Base-by-base conservation (phyloP, 2,888 invertebrate genomes). In the Vesta saturnalis region DNA sequence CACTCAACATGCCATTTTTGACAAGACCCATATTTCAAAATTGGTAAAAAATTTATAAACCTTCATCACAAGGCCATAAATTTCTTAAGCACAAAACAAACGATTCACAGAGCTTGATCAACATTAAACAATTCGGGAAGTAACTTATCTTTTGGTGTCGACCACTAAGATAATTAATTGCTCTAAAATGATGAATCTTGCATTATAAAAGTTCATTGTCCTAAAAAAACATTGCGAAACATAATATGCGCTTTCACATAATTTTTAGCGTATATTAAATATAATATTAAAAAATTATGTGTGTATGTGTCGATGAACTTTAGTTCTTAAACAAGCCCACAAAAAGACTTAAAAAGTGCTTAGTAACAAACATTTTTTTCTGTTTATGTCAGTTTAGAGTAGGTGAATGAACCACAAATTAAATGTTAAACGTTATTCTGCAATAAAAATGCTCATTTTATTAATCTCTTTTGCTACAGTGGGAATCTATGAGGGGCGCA, bases 91-190 rank as follows among this genome's bases (percentile, higher is more conserved):
- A n/a, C n/a, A n/a, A n/a, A n/a, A n/a, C n/a, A n/a, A n/a, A n/a
- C n/a, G n/a, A n/a, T n/a, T n/a, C 39, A n/a, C 39, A n/a, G n/a
- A 39, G 8, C 39, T 39, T 39, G 39, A 39, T n/a, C 39, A 39
- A 39, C 39, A 39, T 39, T 4, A 52, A 52, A n/a, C n/a, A n/a
- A 52, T 19, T 52, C 52, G 52, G 52, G 52, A 52, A 52, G 52
- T 52, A 52, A 52, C 19, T 52, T 52, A 52, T 52, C 52, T 52
- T 52, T 52, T 52, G 52, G 52, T 19, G 52, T 19, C 52, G 52
- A 21, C 52, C 52, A 52, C 52, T 39, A 52, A n/a, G 52, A 52
- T 52, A 52, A 52, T 52, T 52, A 52, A 52, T 52, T 52, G 52
- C 52, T 52, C 52, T 21, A 52, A 52, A 39, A 39, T 39, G 8